Evolutionary conservation across 2,888 invertebrate genomes (phyloP).

Genomic region (Eilema sororculum): DNA sequence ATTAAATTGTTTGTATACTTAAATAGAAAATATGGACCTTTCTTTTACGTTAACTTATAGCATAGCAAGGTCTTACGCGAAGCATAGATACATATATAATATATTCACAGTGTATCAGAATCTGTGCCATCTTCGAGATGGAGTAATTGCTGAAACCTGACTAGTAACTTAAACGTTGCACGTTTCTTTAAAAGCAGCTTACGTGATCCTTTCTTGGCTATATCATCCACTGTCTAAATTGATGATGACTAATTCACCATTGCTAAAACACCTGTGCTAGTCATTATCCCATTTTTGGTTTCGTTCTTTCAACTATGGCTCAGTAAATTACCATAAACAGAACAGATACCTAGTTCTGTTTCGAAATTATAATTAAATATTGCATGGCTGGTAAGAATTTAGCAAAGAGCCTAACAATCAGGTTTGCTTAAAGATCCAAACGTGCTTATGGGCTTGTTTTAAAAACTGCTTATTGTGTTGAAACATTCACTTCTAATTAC

Average conservation of each 20-base stretch:
- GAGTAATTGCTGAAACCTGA: neutral
- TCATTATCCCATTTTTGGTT: neutral
- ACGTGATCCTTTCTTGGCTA: neutral
- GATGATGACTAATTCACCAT: neutral
- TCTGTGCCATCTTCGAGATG: neutral
- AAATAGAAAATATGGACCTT: too few species aligned
- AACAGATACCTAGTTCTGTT: neutral
- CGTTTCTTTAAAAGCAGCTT: neutral
- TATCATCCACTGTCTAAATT: neutral
- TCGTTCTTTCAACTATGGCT: neutral
- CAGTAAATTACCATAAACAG: neutral
- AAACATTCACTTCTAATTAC: neutral
- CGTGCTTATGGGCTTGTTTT: neutral
- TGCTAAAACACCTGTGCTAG: neutral
- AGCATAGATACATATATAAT: neutral
- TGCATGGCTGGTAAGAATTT: neutral
- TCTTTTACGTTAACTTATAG: too few species aligned
- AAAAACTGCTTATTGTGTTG: neutral
- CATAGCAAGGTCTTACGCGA: neutral
- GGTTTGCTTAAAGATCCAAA: neutral
- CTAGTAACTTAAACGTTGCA: neutral
- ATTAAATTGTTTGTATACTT: too few species aligned
- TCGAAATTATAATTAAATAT: neutral
- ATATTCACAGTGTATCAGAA: neutral
- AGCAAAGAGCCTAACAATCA: neutral